A percentile compares a stretch with the other conserved stretches of the same genome.
Evolutionary conservation across 2,113 vertebrate species (phyloP).

Genomic region (Crypturellus undulatus): DNA sequence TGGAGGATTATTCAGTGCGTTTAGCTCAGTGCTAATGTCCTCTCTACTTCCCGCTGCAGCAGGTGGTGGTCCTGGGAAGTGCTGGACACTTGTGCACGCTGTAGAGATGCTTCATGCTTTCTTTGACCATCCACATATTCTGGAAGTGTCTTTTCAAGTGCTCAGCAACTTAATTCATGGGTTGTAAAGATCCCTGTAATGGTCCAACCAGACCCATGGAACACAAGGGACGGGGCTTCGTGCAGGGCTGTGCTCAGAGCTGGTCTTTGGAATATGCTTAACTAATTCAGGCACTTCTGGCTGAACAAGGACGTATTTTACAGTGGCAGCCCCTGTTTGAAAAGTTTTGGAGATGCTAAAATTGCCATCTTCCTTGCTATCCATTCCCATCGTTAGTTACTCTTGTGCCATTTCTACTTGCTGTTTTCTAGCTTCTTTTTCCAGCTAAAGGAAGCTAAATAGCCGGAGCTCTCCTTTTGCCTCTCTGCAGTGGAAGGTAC

Average conservation of each 20-base stretch:
- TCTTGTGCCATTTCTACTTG: background rate
- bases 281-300: no score
- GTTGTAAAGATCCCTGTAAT: background rate
- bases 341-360: background rate
- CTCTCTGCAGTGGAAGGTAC: background rate
- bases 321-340: background rate
- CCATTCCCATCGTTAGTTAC: background rate
- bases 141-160: background rate
- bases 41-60: background rate
- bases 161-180: background rate
- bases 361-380: background rate
- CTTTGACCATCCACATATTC: background rate
- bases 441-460: background rate
- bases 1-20: background rate
- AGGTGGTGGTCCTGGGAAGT: background rate
- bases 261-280: background rate
- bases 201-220: background rate
- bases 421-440: background rate
- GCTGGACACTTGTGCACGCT: background rate
- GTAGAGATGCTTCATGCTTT: background rate
- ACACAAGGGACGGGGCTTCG: background rate
- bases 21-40: background rate
- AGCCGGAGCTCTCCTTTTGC: background rate
- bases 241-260: background rate
- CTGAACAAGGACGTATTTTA: background rate